Conservation (phyloP, 2,888 invertebrate species). For the Drosophila fulvimacula region DNA sequence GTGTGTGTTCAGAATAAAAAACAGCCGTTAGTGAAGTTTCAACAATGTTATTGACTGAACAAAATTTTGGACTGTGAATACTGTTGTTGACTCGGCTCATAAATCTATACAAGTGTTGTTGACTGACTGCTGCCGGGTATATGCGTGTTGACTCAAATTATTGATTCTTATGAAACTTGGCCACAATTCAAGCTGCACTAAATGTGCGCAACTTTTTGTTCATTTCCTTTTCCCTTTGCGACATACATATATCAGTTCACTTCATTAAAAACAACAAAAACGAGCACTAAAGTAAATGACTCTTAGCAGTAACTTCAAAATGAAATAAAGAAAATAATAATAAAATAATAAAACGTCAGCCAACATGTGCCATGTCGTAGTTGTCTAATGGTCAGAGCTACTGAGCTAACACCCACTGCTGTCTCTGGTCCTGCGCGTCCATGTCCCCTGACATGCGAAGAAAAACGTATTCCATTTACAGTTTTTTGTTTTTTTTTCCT, state of each 20-base stretch:
- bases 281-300: conserved; percentile 46
- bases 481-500: conserved; percentile 22
- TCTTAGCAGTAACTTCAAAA: conserved; percentile 46
- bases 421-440: not conserved
- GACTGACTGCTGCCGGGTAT: conserved; percentile 32
- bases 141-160: conserved; percentile 40
- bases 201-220: conserved; percentile 12
- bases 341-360: conserved; percentile 12
- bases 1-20: conserved; percentile 31
- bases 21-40: conserved; percentile 50
- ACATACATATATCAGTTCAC: conserved; percentile 55
- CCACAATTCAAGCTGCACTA: conserved; percentile 28
- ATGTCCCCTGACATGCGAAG: conserved; percentile 33
- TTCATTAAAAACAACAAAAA: conserved; percentile 54
- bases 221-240: conserved; percentile 7
- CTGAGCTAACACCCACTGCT: conserved; percentile 7
- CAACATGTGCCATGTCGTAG: conserved; percentile 36
- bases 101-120: conserved; percentile 49
- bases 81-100: conserved; percentile 57
- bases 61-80: conserved; percentile 32
- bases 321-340: conserved; percentile 15
- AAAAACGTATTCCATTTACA: conserved; percentile 47
- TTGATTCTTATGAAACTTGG: conserved; percentile 54
- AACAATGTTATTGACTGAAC: conserved; percentile 64
- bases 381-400: conserved; percentile 50